Evolutionary conservation across 1,140 invertebrate genomes (phyloP), one percentile per base, ranked within the genome.

Genomic region (Halesus radiatus): DNA sequence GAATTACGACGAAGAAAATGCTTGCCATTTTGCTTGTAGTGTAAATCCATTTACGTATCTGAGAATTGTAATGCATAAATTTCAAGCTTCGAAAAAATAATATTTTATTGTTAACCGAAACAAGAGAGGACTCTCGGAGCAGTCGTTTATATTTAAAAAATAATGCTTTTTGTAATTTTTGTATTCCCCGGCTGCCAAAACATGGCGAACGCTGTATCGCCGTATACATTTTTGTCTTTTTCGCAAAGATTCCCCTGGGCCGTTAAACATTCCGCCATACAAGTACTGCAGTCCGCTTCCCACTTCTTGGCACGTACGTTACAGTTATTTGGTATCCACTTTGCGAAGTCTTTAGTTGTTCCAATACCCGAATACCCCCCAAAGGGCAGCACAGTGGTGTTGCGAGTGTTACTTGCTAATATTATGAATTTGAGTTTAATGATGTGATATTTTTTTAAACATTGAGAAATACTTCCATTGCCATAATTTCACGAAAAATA

Each of bases 261-360:
- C 32, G n/a, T 37, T 5, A 37, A 15, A 26, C 62, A n/a, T 32
- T 16, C 5, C 64, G 32, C 29, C 64, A 20, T 3, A 18, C 56
- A 23, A 23, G 8, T 68, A 37, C 29, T 68, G 64, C 64, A 68
- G 64, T 68, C 64, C 37, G 64, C n/a, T 45, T 32, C 16, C 15
- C 64, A n/a, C 23, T 68, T 37, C 64, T 68, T 37, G 29, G 32
- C 64, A 68, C 64, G 68, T 72, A 72, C 45, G 37, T 70, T 26
- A 66, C 29, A n/a, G 62, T 66, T 66, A 32, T 66, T 66, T 66
- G 62, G 1, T 29, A 66, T 32, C 62, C 62, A 26, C 62, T 66
- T 53, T 20, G n/a, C 13, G 18, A 20, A 23, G 68, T 52, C 50
- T 72, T 23, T 72, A 23, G 20, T 72, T 72, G 53, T 72, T 72